A percentile compares a stretch with the other conserved stretches of the same genome.
phyloP scores from a whole-genome alignment of 2,888 invertebrate species.

The Cheilosia pagana region DNA sequence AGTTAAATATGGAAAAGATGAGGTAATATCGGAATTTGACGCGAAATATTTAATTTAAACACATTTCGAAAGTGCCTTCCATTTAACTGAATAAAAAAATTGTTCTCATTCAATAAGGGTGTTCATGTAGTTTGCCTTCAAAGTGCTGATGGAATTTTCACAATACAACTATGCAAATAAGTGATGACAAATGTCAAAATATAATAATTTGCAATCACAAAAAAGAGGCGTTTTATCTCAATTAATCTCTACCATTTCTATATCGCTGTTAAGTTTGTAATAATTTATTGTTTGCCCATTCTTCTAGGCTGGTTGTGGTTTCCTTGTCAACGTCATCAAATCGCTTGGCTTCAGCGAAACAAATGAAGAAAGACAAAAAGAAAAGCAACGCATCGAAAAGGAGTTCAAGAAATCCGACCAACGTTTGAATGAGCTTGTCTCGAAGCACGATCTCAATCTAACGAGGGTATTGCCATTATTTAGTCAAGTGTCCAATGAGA shows the following conservation, averaged over 20 bases:
- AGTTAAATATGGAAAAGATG: slow-evolving; percentile 93
- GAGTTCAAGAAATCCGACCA: slow-evolving; percentile 97
- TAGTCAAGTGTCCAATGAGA: slow-evolving; percentile 89
- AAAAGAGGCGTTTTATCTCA: slow-evolving; percentile 51
- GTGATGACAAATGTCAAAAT: slow-evolving; percentile 47
- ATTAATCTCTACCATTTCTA: slow-evolving; percentile 7
- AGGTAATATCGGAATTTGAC: slow-evolving; percentile 85
- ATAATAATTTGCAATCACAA: slow-evolving; percentile 3
- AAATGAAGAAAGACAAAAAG: slow-evolving; percentile 95
- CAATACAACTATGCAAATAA: slow-evolving; percentile 6
- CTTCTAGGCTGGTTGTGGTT: slow-evolving; percentile 85
- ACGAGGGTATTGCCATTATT: slow-evolving; percentile 89
- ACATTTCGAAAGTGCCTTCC: neutral
- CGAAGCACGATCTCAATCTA: slow-evolving; percentile 93
- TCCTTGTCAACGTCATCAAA: slow-evolving; percentile 97
- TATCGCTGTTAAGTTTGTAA: neutral
- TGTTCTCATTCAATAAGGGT: neutral
- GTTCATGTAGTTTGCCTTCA: neutral
- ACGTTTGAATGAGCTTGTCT: slow-evolving; percentile 93
- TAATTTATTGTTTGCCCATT: slow-evolving; percentile 50
- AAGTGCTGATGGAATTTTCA: slow-evolving; percentile 10
- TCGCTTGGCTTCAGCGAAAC: slow-evolving; percentile 97
- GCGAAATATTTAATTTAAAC: neutral
- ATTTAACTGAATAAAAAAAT: neutral
- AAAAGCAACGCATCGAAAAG: slow-evolving; percentile 96